Evolutionary conservation across 2,888 invertebrate species (phyloP), one percentile per base, ranked within the genome.

Genomic region (Miltochrista miniata): DNA sequence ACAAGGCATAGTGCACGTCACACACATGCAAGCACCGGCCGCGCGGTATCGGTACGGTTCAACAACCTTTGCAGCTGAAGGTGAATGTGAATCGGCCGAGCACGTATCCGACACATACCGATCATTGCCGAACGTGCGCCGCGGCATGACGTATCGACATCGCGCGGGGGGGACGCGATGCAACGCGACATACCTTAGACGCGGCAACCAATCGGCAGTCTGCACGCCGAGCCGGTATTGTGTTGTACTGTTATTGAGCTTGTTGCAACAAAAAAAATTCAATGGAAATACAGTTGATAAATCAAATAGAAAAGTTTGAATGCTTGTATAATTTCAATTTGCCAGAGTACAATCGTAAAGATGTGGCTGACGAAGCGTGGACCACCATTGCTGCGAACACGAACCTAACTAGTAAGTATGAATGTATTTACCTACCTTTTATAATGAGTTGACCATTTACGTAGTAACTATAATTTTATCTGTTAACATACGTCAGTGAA

Each of bases 311-410:
- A 45, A 68, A 74, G 50, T 59, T 65, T 41, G 73, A 69, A 43
- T 71, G 70, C 38, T 57, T 77, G 8, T 77, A 77, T 48, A 76
- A 77, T 46, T 70, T 56, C 40, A 62, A 59, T 42, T 29, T 76
- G 34, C 74, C 73, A 2, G 75, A 74, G 35, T 77, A 77, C 43
- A 76, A 72, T 47, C 64, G 74, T 11, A 77, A 77, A 48, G 77
- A 77, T 42, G 51, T 72, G 38, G 59, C 66, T 0, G 77, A 77
- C 9, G 73, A 72, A 15, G 74, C 72, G 15, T 77, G 77, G 77
- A 45, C 56, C 3, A 64, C 58, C 34, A 68, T 77, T 33, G 68
- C 77, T 15, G 51, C 48, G 3, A 70, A 56, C 34, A 66, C 62
- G 15, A 64, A 70, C 41, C 57, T 77, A 46, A 55, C 72, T 54